Evolutionary conservation across 92 coral and sea anemone species (phyloP).

Genomic region (Parazoanthus darwini): DNA sequence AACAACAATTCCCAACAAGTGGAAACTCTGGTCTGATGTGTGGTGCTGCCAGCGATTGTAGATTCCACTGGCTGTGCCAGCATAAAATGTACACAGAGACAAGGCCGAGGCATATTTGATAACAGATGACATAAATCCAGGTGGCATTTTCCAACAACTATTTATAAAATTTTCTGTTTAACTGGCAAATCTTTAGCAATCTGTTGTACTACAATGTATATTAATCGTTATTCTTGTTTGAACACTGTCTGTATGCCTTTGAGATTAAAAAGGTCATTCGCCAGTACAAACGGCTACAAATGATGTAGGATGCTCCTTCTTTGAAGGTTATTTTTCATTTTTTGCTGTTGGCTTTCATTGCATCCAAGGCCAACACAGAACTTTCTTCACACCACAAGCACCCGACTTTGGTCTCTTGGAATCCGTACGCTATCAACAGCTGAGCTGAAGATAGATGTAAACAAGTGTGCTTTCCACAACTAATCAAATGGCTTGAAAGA

Average conservation of each 20-base stretch:
- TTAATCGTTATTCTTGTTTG: background rate
- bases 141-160: slow-evolving; percentile 41
- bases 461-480: background rate
- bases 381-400: too few relatives aligned
- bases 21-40: slow-evolving; percentile 81
- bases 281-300: too few relatives aligned
- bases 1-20: slow-evolving; percentile 71
- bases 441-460: too few relatives aligned
- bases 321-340: too few relatives aligned
- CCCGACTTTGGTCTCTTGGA: too few relatives aligned
- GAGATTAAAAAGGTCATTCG: too few relatives aligned
- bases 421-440: too few relatives aligned
- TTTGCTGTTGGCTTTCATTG: too few relatives aligned
- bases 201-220: background rate
- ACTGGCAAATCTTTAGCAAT: background rate
- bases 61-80: slow-evolving; percentile 85
- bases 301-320: too few relatives aligned
- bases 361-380: too few relatives aligned
- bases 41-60: slow-evolving; percentile 93
- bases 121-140: slow-evolving; percentile 48
- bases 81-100: slow-evolving; percentile 65
- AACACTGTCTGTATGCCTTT: background rate
- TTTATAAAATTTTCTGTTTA: background rate
- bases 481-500: background rate
- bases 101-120: slow-evolving; percentile 69